Base-by-base conservation (phyloP, 23 tunicate genomes). In the Oikopleura vanhoeffeni region DNA sequence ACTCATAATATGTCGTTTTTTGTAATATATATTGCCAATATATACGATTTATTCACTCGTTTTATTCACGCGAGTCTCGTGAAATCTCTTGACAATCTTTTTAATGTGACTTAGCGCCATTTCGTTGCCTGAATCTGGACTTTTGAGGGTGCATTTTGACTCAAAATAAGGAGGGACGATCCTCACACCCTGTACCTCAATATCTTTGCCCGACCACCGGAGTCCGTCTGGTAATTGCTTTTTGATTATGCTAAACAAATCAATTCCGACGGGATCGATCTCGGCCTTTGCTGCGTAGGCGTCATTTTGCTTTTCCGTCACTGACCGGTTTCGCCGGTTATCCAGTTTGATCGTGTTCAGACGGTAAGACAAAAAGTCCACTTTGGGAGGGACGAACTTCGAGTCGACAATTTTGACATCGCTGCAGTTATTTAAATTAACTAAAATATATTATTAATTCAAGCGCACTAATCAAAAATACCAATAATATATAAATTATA, bases 221-320 rank as follows among this genome's bases (percentile, higher is more conserved):
- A 71, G 79, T 32, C 79, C 79, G 38, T 71, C 79, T 32, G 79
- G 79, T 38, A 71, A 38, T 71, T 71, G 79, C 38, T 71, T 71
- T 30, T 71, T 71, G 79, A 71, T 71, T 32, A 71, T 18, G 34
- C 34, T 13, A 38, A 13, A 71, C 34, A 71, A 30, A 3, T 71
- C 79, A 18, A 18, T 18, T 71, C 79, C 79, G 35, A 71, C 38
- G 2, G 79, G 79, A 38, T 71, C 79, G 35, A 71, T 71, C 32
- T 71, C 79, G 27, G 27, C 79, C 27, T 4, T 71, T 3, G 27
- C 3, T 2, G 79, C 79, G 79, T 71, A 71, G 35, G 79, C 79
- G 34, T 71, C 79, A 38, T 71, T 71, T 71, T 30, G 27, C 35
- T 71, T 71, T 3, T 71, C 79, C 38, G 27, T 38, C 34, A 71